Evolutionary conservation across 1,140 invertebrate species (phyloP).

Genomic region (Drosophila mayri): DNA sequence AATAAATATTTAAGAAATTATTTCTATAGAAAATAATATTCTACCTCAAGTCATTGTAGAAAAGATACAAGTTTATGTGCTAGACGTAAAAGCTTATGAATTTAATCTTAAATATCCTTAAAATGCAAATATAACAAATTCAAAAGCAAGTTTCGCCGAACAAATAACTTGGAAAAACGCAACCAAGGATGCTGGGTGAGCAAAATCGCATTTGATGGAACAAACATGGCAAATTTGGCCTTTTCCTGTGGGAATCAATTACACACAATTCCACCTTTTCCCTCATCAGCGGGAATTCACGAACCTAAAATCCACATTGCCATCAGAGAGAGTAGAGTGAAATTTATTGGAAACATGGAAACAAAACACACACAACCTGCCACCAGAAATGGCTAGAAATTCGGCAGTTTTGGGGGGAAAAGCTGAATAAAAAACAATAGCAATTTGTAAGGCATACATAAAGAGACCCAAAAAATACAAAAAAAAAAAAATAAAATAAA

Average conservation of each 20-base stretch:
- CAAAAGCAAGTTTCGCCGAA: not conserved
- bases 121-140: not conserved
- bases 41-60: not conserved
- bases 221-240: conserved; percentile 2
- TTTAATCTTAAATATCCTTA: not conserved
- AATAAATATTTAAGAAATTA: not conserved
- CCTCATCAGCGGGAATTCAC: conserved; percentile 12
- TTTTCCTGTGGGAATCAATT: conserved; percentile 14
- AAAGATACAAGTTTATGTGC: too few relatives aligned
- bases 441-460: conserved; percentile 61
- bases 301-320: conserved; percentile 12
- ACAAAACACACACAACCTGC: conserved; percentile 22
- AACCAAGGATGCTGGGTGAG: too few relatives aligned
- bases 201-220: not conserved
- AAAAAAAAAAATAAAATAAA: not conserved
- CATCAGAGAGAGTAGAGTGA: conserved; percentile 5
- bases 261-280: not conserved
- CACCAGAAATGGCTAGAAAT: conserved; percentile 57
- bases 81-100: too few relatives aligned
- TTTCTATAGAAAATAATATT: not conserved
- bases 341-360: conserved; percentile 54
- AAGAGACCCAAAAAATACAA: conserved; percentile 11
- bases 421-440: conserved; percentile 46
- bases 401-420: conserved; percentile 8
- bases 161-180: not conserved